Evolutionary conservation across 2,113 vertebrate species (phyloP).

Genomic region (Esox niger): DNA sequence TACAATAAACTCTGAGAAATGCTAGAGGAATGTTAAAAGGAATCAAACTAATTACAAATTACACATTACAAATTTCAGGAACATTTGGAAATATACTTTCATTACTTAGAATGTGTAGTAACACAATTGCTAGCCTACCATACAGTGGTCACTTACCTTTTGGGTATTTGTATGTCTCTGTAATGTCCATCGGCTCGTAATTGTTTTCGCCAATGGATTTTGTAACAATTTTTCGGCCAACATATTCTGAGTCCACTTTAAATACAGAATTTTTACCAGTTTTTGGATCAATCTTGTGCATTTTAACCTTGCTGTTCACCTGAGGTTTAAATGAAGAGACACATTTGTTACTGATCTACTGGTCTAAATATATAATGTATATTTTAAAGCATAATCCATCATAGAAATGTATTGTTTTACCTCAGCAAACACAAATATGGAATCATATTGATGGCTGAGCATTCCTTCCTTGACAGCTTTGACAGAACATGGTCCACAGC

Average conservation of each 20-base stretch:
- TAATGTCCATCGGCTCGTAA: conserved; percentile 66
- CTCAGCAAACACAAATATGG: conserved; percentile 86
- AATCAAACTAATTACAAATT: too few species aligned
- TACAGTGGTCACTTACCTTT: conserved; percentile 68
- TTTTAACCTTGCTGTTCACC: conserved; percentile 88
- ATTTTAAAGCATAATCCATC: too few species aligned
- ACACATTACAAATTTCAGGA: too few species aligned
- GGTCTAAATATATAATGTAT: background rate
- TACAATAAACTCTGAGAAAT: too few species aligned
- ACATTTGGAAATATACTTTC: too few species aligned
- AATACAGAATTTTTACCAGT: conserved; percentile 61
- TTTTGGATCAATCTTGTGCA: conserved; percentile 58
- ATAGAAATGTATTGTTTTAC: conserved; percentile 54
- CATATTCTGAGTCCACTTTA: conserved; percentile 60
- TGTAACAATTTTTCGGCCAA: conserved; percentile 79
- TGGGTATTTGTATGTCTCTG: conserved; percentile 80
- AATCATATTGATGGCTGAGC: conserved; percentile 81
- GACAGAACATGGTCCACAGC: conserved; percentile 88
- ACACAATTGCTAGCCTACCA: too few species aligned
- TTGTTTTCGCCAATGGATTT: conserved; percentile 66
- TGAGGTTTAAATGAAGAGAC: conserved; percentile 46
- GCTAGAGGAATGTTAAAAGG: too few species aligned
- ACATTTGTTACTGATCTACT: background rate
- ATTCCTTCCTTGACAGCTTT: conserved; percentile 80
- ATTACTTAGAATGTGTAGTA: too few species aligned